These are phyloP conservation scores for Eriosoma lanigerum DNA, from an alignment of 1,140 invertebrate species.

Conservation along the genomic window DNA sequence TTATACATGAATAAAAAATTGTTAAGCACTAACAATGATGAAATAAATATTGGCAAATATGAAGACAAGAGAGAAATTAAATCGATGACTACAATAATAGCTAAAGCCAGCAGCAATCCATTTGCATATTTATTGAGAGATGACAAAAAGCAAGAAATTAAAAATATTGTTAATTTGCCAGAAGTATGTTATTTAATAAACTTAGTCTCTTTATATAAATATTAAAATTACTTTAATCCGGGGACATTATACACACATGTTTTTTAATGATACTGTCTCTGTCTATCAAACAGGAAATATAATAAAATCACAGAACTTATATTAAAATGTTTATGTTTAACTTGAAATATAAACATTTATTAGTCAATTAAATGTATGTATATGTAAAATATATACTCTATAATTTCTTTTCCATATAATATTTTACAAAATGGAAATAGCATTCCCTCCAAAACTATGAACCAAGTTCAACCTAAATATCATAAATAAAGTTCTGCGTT, in stretches of 20 bases:
- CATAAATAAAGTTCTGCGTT: too few species aligned
- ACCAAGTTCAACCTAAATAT: too few species aligned
- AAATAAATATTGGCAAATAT: not conserved
- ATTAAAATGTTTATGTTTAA: too few species aligned
- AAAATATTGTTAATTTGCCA: not conserved
- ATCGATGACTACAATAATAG: not conserved
- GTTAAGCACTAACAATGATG: not conserved
- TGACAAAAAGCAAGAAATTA: not conserved
- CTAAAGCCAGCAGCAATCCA: not conserved
- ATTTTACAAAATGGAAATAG: too few species aligned
- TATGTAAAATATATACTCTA: too few species aligned
- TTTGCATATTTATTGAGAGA: conserved; percentile 13
- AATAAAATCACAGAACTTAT: too few species aligned
- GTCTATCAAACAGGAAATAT: too few species aligned
- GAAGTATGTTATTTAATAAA: not conserved
- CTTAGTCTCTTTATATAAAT: not conserved
- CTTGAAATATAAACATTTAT: too few species aligned
- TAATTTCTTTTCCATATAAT: too few species aligned
- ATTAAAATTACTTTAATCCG: not conserved
- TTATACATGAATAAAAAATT: conserved; percentile 11
- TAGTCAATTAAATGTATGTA: too few species aligned
- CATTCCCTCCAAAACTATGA: too few species aligned
- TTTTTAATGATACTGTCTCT: too few species aligned
- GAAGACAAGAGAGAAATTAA: conserved; percentile 2
- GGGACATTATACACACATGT: not conserved